phyloP scores from a whole-genome alignment of 2,113 vertebrate genomes.

The Tympanuchus pallidicinctus region DNA sequence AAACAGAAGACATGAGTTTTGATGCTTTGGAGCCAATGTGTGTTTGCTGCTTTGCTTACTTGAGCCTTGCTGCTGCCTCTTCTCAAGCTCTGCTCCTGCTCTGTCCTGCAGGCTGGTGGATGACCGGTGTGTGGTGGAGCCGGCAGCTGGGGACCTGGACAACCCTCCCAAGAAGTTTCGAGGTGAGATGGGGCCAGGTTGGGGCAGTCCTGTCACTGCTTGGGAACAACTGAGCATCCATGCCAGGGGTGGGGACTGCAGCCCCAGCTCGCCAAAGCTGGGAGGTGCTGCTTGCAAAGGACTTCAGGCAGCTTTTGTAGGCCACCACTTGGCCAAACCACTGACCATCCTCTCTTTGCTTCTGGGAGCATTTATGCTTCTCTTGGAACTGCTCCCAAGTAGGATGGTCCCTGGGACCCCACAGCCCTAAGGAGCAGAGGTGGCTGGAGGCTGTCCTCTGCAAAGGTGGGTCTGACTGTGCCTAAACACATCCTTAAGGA shows the following conservation, averaged over 20 bases:
- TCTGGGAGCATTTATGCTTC: neutral
- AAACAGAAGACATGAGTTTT: neutral
- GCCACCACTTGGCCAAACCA: neutral
- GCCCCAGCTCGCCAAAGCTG: neutral
- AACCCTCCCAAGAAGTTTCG: conserved; percentile 97
- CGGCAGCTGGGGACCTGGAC: conserved; percentile 90
- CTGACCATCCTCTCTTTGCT: neutral
- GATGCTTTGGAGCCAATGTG: neutral
- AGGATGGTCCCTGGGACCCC: neutral
- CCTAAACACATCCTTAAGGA: neutral
- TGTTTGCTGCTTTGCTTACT: neutral
- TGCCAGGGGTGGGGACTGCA: rapidly evolving
- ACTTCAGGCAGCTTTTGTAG: neutral
- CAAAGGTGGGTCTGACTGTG: no score
- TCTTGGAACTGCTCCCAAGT: neutral
- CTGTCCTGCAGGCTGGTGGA: conserved; percentile 88
- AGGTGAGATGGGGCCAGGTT: conserved; percentile 76
- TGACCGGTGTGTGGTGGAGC: conserved; percentile 96
- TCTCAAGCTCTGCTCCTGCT: neutral
- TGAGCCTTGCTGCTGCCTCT: rapidly evolving
- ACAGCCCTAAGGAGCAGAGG: neutral
- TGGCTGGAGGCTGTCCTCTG: neutral
- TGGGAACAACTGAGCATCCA: rapidly evolving
- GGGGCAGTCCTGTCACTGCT: neutral
- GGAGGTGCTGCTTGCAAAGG: neutral